Evolutionary conservation across 2,113 vertebrate species (phyloP).

Genomic region (Beaufortia kweichowensis): DNA sequence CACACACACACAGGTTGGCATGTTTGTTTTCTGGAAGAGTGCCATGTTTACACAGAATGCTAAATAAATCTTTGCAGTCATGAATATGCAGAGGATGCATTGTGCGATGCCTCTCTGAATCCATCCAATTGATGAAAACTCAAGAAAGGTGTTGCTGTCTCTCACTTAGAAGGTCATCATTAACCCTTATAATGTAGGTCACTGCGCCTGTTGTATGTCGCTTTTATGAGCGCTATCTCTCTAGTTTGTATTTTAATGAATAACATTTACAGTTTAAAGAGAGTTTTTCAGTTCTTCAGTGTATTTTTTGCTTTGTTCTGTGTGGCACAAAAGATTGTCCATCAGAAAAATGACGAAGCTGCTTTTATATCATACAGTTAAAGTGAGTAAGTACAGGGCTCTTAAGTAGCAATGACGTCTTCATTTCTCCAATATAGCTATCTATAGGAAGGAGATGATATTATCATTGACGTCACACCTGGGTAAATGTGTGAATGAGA

Average conservation of each 20-base stretch:
- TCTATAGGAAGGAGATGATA: no score
- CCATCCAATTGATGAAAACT: conserved; percentile 23
- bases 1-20: conserved; percentile 26
- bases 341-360: no score
- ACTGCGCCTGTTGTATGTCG: not conserved
- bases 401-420: no score
- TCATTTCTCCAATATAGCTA: no score
- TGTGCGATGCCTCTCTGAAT: conserved; percentile 39
- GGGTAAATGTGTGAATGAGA: no score
- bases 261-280: not conserved
- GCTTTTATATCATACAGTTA: no score
- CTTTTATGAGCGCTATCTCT: not conserved
- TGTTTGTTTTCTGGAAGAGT: conserved; percentile 44
- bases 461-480: no score
- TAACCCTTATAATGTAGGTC: not conserved
- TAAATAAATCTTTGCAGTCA: conserved; percentile 51
- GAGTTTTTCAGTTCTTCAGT: no score
- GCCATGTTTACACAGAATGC: conserved; percentile 51
- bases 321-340: no score
- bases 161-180: conserved; percentile 33
- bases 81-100: conserved; percentile 52
- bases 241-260: not conserved
- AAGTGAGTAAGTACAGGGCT: no score
- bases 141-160: conserved; percentile 6
- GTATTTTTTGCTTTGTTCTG: no score